phyloP scores from a whole-genome alignment of 2,797 vertebrate genomes.

The Rhinogobio ventralis region DNA sequence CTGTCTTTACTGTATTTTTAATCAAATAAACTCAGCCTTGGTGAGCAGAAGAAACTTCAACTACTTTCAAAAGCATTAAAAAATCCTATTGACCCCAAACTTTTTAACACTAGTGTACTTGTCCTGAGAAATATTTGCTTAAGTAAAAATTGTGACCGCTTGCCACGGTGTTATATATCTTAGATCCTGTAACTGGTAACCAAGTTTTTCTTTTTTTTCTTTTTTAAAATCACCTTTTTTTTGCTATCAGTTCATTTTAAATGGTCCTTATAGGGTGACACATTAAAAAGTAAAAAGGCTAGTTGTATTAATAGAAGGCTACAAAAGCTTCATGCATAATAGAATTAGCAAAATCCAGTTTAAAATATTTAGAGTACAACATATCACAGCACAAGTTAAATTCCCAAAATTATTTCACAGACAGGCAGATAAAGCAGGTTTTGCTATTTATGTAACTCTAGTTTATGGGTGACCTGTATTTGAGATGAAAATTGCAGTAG shows the following conservation, averaged over 20 bases:
- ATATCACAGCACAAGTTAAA: background rate
- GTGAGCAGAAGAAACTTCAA: background rate
- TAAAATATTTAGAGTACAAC: background rate
- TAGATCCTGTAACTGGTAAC: background rate
- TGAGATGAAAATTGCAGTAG: background rate
- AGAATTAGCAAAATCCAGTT: conserved; percentile 1
- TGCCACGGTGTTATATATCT: background rate
- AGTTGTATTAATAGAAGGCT: background rate
- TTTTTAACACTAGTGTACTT: background rate
- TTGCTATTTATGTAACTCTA: background rate
- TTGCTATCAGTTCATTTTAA: background rate
- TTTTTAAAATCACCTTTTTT: background rate
- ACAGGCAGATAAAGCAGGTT: background rate
- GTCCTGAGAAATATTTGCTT: background rate
- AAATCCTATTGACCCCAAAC: too few relatives aligned
- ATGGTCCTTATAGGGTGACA: background rate
- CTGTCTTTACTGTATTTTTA: background rate
- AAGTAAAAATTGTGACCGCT: background rate
- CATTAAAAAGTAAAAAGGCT: background rate
- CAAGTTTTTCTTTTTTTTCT: background rate
- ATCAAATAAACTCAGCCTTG: background rate
- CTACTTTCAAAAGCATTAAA: background rate
- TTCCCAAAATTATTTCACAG: background rate
- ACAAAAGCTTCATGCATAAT: conserved; percentile 3
- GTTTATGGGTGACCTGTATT: background rate